phyloP scores from a whole-genome alignment of 2,113 vertebrate species.

The Nycticryphes semicollaris region DNA sequence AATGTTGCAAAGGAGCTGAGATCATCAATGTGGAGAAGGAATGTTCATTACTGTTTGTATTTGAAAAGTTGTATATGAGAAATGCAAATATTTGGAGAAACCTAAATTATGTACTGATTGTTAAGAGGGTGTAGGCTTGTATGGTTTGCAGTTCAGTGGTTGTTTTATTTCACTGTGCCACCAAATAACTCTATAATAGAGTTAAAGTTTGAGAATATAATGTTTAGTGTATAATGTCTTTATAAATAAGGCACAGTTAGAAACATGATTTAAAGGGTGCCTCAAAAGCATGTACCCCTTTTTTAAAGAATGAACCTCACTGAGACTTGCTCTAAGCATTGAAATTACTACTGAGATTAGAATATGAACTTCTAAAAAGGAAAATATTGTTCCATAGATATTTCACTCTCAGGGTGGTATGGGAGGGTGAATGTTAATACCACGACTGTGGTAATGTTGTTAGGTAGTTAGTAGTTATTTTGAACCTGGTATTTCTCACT shows the following conservation, averaged over 20 bases:
- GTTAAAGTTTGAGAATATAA: background rate
- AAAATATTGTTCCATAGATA: background rate
- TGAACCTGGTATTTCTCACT: background rate
- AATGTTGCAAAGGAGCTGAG: background rate
- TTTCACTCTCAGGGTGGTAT: background rate
- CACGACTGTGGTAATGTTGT: background rate
- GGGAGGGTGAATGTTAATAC: background rate
- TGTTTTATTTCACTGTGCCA: background rate
- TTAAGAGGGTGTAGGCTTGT: background rate
- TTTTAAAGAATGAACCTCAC: background rate
- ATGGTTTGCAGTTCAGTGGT: background rate
- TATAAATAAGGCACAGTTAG: background rate
- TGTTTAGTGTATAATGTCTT: background rate
- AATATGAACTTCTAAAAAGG: background rate
- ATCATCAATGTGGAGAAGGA: background rate
- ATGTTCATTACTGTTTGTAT: background rate
- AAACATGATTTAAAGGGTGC: background rate
- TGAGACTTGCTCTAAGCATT: background rate
- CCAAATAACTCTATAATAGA: background rate
- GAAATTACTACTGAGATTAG: background rate
- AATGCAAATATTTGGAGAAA: constrained; percentile 11
- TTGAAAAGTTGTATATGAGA: background rate
- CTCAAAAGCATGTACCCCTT: fast-evolving
- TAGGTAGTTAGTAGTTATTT: background rate
- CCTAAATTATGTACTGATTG: background rate